A percentile compares a stretch with the other conserved stretches of the same genome.
phyloP scores from a whole-genome alignment of 53 echinoderm and acorn worm genomes.

The Paelopatides confundens region DNA sequence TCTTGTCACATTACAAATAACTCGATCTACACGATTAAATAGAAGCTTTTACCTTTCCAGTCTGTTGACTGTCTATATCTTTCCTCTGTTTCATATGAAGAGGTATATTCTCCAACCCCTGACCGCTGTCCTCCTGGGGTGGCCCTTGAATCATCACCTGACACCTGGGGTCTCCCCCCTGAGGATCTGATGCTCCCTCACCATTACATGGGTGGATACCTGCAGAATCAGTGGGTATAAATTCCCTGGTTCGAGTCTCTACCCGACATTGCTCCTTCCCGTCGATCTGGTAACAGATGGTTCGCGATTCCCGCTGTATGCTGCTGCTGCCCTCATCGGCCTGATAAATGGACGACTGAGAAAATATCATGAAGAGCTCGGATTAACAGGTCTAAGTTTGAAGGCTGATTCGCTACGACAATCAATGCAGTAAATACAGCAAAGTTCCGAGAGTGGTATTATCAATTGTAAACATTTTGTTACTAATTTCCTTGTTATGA shows the following conservation, averaged over 20 bases:
- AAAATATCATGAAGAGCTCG: too few species aligned
- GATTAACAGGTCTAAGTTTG: too few species aligned
- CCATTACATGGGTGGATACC: neutral
- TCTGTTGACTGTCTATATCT: neutral
- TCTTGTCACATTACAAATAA: too few species aligned
- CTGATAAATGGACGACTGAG: too few species aligned
- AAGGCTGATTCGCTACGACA: too few species aligned
- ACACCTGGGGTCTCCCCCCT: constrained; percentile 31
- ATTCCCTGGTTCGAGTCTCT: constrained; percentile 55
- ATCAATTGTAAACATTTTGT: too few species aligned
- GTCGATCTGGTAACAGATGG: constrained; percentile 64
- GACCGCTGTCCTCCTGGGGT: constrained; percentile 41
- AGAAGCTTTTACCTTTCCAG: constrained; percentile 41
- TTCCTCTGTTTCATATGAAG: constrained; percentile 23
- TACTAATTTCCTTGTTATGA: too few species aligned
- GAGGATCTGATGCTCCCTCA: constrained; percentile 1
- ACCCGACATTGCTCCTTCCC: constrained; percentile 71
- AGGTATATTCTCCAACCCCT: constrained; percentile 5
- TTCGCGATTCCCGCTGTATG: constrained; percentile 65
- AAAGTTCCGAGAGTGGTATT: too few species aligned
- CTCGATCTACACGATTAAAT: too few species aligned
- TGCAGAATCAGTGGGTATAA: constrained; percentile 20
- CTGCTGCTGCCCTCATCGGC: neutral
- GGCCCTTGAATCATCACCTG: constrained; percentile 47
- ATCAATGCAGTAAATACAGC: too few species aligned